These are phyloP conservation scores for Galago senegalensis DNA, from an alignment of 2,797 vertebrate genomes.

Conservation along the genomic window DNA sequence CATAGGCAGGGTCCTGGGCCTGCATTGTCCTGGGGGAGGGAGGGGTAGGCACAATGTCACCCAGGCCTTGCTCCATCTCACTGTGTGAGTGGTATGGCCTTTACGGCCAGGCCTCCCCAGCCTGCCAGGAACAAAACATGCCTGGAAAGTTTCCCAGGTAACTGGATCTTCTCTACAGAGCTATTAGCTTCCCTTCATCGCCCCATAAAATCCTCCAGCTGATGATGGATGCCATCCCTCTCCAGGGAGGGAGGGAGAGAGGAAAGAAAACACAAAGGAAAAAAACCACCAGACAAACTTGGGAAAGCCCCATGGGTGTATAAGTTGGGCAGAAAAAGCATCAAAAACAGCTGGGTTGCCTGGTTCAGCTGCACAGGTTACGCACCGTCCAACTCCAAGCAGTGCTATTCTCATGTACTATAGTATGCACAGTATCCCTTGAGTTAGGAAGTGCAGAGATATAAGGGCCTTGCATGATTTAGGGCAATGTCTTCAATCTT, in stretches of 20 bases:
- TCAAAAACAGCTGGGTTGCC: not conserved
- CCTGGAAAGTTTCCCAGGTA: slow-evolving; percentile 62
- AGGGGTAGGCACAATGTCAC: too few species aligned
- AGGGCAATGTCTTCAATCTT: not conserved
- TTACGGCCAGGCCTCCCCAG: not conserved
- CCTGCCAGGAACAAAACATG: not conserved
- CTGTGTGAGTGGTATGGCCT: not conserved
- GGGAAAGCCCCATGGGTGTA: not conserved
- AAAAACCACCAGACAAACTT: not conserved
- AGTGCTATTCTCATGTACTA: not conserved
- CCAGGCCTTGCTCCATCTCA: not conserved
- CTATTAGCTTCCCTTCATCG: slow-evolving; percentile 55
- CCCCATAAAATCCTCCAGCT: not conserved
- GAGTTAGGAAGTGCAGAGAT: not conserved
- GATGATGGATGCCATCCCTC: not conserved
- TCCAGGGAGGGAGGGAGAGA: not conserved
- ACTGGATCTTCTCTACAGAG: not conserved
- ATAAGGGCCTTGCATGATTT: not conserved
- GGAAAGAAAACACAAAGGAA: not conserved
- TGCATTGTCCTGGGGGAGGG: not conserved
- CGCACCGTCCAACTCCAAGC: not conserved
- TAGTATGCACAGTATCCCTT: not conserved
- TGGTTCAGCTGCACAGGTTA: not conserved
- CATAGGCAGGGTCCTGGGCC: not conserved
- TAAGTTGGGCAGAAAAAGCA: not conserved